Conservation (phyloP, 2,113 vertebrate species). For the Otis tarda region DNA sequence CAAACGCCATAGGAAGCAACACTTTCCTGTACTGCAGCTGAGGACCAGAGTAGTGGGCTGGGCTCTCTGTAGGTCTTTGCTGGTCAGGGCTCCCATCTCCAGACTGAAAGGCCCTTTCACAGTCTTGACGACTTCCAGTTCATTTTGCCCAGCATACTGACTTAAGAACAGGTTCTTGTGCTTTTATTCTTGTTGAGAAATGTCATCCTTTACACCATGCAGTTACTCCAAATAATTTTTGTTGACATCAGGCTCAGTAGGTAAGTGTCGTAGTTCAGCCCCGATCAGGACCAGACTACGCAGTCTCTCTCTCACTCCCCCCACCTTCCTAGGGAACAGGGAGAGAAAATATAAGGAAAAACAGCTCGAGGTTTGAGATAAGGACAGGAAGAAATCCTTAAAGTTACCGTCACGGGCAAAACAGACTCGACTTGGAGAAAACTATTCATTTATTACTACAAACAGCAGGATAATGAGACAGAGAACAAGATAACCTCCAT, state of each 20-base stretch:
- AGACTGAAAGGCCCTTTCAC: background rate
- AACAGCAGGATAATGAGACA: too few relatives aligned
- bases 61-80: background rate
- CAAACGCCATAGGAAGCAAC: background rate
- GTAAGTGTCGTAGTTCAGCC: too few relatives aligned
- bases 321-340: too few relatives aligned
- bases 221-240: background rate
- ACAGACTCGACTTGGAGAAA: too few relatives aligned
- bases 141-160: background rate
- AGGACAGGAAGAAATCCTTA: too few relatives aligned
- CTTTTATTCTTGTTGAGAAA: background rate
- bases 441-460: too few relatives aligned
- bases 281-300: too few relatives aligned
- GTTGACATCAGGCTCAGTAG: background rate
- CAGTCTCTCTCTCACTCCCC: too few relatives aligned
- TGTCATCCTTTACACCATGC: background rate
- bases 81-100: background rate
- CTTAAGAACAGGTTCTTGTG: background rate
- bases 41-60: background rate
- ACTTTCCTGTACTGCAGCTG: background rate
- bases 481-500: too few relatives aligned
- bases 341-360: too few relatives aligned
- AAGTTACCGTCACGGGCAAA: too few relatives aligned
- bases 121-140: background rate
- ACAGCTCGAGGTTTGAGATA: too few relatives aligned